Evolutionary conservation across 1,140 invertebrate genomes (phyloP).

Genomic region (Laupala kohalensis): DNA sequence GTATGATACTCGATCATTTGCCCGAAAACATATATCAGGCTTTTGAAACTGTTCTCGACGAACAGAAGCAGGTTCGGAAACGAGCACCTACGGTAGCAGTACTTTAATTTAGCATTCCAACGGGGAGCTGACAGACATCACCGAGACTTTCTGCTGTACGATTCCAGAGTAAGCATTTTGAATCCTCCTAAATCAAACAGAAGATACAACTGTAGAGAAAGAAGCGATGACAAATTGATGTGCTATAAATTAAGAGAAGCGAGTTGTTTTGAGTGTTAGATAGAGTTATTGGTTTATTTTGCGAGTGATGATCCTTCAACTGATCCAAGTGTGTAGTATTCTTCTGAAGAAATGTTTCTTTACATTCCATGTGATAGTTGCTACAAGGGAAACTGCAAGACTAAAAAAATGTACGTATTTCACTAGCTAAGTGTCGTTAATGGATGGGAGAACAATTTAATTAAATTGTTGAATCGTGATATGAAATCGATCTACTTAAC

Average conservation of each 20-base stretch:
- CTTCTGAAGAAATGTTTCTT: too few species aligned
- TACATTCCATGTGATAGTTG: background rate
- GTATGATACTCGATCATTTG: slow-evolving; percentile 61
- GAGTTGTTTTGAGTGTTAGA: too few species aligned
- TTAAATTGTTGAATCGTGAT: too few species aligned
- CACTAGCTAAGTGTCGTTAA: background rate
- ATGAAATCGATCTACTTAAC: background rate
- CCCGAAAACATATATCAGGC: slow-evolving; percentile 55
- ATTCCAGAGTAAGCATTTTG: too few species aligned
- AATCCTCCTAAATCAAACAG: background rate
- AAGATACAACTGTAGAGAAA: background rate
- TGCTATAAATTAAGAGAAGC: background rate
- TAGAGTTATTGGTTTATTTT: too few species aligned
- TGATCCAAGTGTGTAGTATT: too few species aligned
- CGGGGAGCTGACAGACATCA: background rate
- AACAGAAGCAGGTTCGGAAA: slow-evolving; percentile 41
- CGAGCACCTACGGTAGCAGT: slow-evolving; percentile 20
- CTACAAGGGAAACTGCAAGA: background rate
- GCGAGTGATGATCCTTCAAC: too few species aligned
- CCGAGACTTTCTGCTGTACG: background rate
- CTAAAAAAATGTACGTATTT: background rate
- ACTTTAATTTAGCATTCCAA: background rate
- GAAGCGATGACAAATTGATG: background rate
- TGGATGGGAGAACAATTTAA: too few species aligned
- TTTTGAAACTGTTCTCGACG: slow-evolving; percentile 44